phyloP scores from a whole-genome alignment of 92 coral and sea anemone genomes.

The Siderastrea radians region DNA sequence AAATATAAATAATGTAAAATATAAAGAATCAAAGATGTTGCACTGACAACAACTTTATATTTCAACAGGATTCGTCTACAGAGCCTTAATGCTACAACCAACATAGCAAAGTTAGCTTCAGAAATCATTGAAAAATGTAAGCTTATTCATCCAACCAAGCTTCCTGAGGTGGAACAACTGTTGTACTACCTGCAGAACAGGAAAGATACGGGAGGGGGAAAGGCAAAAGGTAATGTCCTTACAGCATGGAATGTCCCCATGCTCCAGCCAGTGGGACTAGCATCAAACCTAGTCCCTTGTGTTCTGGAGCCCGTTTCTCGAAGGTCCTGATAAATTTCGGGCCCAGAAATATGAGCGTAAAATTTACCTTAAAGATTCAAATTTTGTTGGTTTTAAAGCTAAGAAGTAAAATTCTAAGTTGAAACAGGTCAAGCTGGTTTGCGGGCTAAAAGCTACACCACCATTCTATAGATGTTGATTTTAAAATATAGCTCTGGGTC shows the following conservation, averaged over 20 bases:
- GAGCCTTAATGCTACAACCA: slow-evolving; percentile 91
- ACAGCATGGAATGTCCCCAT: not conserved
- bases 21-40: not conserved
- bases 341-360: too few relatives aligned
- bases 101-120: slow-evolving; percentile 87
- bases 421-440: too few relatives aligned
- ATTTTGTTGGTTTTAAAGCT: too few relatives aligned
- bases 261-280: not conserved
- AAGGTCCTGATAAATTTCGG: too few relatives aligned
- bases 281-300: not conserved
- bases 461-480: too few relatives aligned
- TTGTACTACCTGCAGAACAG: slow-evolving; percentile 95
- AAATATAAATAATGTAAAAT: not conserved
- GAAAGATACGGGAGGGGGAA: slow-evolving; percentile 71
- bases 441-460: too few relatives aligned
- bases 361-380: too few relatives aligned
- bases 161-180: slow-evolving; percentile 98
- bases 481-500: too few relatives aligned
- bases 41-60: too few relatives aligned
- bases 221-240: slow-evolving; percentile 23
- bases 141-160: slow-evolving; percentile 94
- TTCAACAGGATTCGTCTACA: slow-evolving; percentile 88
- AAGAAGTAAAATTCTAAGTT: too few relatives aligned
- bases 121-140: slow-evolving; percentile 97
- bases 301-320: too few relatives aligned